These are phyloP conservation scores for Apantesis nais DNA, from an alignment of 2,888 invertebrate genomes.

Conservation along the genomic window DNA sequence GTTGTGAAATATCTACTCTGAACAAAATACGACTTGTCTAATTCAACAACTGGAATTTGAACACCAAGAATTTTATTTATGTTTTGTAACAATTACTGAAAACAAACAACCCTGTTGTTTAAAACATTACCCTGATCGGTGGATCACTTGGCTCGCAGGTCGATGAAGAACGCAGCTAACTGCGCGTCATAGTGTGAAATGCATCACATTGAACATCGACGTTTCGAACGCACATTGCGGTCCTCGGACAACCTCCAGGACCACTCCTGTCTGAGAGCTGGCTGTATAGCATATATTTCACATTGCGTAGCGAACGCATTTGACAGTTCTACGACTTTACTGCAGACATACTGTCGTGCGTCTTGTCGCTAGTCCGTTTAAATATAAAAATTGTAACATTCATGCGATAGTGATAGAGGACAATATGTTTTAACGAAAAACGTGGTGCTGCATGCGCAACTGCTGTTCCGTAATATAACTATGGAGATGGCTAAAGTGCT, in stretches of 20 bases:
- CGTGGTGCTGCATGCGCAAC: constrained; percentile 31
- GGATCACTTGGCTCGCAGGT: too few species aligned
- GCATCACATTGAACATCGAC: constrained; percentile 81
- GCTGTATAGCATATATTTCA: constrained; percentile 46
- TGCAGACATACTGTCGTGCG: neutral
- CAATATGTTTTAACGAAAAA: constrained; percentile 4
- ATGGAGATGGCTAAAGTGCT: constrained; percentile 5
- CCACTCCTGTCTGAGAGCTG: too few species aligned
- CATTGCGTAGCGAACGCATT: constrained; percentile 39
- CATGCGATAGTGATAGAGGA: neutral
- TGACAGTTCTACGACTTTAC: constrained; percentile 38
- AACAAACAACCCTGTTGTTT: neutral
- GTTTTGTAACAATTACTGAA: neutral
- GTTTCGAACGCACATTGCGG: constrained; percentile 87
- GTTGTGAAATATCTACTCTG: constrained; percentile 12
- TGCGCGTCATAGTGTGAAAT: constrained; percentile 78
- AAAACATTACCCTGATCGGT: constrained; percentile 75
- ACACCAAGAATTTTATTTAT: neutral
- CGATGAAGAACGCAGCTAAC: too few species aligned
- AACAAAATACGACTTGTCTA: constrained; percentile 4
- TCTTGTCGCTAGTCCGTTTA: constrained; percentile 35
- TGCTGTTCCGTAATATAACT: neutral
- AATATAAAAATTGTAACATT: constrained; percentile 24
- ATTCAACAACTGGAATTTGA: neutral
- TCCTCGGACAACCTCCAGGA: constrained; percentile 64